Percentiles rank a stretch among this genome's conserved stretches.
phyloP scores from a whole-genome alignment of 2,888 invertebrate species.

The Pelosia muscerda region DNA sequence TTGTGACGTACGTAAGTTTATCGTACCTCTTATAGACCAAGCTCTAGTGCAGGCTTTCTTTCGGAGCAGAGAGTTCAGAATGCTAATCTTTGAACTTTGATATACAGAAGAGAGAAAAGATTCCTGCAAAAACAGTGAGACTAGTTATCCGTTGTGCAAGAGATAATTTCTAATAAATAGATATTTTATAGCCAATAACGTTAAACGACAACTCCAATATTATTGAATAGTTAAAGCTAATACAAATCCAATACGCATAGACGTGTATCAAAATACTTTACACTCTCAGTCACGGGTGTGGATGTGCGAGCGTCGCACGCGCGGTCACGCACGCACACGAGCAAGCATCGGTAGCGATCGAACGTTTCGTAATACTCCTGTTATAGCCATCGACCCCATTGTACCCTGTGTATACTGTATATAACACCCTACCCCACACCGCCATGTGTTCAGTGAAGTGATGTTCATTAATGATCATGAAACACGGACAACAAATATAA shows the following conservation, averaged over 20 bases:
- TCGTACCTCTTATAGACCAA: no score
- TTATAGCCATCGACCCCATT: constrained; percentile 58
- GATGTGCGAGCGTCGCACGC: constrained; percentile 61
- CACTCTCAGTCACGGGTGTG: constrained; percentile 57
- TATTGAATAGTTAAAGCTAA: constrained; percentile 19
- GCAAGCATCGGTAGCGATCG: constrained; percentile 53
- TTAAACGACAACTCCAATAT: not conserved
- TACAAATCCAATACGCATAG: constrained; percentile 31
- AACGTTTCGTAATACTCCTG: constrained; percentile 69
- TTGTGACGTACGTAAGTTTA: no score
- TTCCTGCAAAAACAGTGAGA: no score
- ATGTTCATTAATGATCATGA: constrained; percentile 31
- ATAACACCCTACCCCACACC: constrained; percentile 21
- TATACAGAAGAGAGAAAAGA: no score
- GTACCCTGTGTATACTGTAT: constrained; percentile 57
- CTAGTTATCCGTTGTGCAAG: no score
- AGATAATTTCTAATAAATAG: no score
- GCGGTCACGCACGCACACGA: constrained; percentile 48
- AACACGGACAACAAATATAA: constrained; percentile 23
- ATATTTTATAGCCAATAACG: not conserved
- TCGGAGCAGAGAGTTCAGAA: no score
- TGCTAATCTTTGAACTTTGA: no score
- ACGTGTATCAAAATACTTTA: constrained; percentile 42
- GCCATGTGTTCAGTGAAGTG: constrained; percentile 54
- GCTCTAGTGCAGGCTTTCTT: no score